Conservation (phyloP, 2,888 invertebrate species). For the Xestoiulus laeticollis region DNA sequence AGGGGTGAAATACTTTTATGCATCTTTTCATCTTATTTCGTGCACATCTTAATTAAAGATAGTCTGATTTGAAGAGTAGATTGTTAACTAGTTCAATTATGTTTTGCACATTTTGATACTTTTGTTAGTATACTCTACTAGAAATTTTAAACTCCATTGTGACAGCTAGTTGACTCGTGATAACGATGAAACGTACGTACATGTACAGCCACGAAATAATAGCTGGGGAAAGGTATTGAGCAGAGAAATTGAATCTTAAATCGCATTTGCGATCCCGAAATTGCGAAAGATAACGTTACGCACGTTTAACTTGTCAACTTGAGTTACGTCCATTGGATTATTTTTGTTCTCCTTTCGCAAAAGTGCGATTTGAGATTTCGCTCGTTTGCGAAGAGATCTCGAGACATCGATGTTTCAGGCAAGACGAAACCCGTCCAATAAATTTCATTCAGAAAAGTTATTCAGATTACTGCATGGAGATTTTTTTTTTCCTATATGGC, state of each 20-base stretch:
- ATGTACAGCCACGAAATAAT: background rate
- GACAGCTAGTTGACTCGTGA: background rate
- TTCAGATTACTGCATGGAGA: background rate
- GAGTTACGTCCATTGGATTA: background rate
- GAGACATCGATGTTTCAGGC: background rate
- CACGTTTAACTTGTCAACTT: conserved; percentile 11
- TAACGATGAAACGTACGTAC: background rate
- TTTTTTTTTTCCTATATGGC: background rate
- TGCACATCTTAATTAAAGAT: no score
- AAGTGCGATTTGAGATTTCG: background rate
- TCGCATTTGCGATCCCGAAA: background rate
- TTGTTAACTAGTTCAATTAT: no score
- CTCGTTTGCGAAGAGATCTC: background rate
- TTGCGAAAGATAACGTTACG: background rate
- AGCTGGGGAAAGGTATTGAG: background rate
- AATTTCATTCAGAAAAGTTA: background rate
- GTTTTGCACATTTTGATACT: no score
- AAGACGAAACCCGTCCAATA: background rate
- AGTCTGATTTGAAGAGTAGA: no score
- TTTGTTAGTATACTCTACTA: background rate
- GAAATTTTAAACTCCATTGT: background rate
- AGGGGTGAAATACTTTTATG: no score
- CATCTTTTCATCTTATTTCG: no score
- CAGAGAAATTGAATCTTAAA: background rate
- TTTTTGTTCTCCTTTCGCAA: background rate